phyloP scores from a whole-genome alignment of 2,797 vertebrate genomes.

The Simalia tracyae region DNA sequence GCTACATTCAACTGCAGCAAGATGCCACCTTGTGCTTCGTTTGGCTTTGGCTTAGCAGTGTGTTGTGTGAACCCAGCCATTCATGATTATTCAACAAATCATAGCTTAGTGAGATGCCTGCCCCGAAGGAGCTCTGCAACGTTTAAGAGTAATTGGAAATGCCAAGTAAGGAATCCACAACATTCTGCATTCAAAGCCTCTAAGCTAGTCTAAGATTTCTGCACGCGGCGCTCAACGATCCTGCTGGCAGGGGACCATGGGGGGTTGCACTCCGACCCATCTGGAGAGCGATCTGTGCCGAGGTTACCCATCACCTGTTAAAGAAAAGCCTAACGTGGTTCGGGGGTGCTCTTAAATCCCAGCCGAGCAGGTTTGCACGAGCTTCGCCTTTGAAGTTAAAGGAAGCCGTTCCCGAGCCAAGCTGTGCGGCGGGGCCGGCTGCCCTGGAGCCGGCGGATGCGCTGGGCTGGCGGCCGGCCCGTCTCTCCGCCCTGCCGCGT shows the following conservation, averaged over 20 bases:
- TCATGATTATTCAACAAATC: not conserved
- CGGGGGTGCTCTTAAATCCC: not conserved
- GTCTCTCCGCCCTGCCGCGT: slow-evolving; percentile 19
- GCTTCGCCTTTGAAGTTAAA: not conserved
- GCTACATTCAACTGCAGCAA: not conserved
- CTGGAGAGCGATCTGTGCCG: not conserved
- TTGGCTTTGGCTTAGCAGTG: not conserved
- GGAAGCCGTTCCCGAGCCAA: not conserved
- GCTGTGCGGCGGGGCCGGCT: not conserved
- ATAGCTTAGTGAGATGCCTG: not conserved
- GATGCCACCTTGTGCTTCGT: not conserved
- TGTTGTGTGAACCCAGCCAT: not conserved
- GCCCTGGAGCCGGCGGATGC: slow-evolving; percentile 19
- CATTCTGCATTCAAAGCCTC: not conserved
- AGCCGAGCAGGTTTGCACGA: not conserved
- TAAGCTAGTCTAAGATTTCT: not conserved
- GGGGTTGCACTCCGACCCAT: not conserved
- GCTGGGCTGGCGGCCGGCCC: slow-evolving; percentile 13
- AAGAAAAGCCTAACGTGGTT: not conserved
- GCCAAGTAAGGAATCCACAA: not conserved
- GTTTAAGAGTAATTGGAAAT: not conserved
- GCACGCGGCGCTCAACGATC: not conserved
- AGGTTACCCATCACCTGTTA: not conserved
- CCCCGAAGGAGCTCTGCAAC: not conserved
- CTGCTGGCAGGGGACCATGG: not conserved